A percentile compares a stretch with the other conserved stretches of the same genome.
These are phyloP conservation scores for Lithophane leautieri DNA, from an alignment of 2,888 invertebrate species.

Conservation along the genomic window DNA sequence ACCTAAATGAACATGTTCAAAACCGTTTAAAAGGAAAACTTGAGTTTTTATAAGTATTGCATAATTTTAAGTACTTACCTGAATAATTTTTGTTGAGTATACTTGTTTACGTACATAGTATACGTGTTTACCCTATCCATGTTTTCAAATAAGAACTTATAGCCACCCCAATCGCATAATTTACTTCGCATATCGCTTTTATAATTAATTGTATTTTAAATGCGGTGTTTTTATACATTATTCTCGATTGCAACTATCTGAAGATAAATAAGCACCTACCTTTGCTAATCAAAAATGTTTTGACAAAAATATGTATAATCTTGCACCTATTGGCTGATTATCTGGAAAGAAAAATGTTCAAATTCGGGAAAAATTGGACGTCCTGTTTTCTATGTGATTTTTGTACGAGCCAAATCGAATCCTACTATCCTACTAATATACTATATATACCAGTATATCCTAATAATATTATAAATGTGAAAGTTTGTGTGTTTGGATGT, in stretches of 20 bases:
- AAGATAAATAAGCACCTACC: slow-evolving; percentile 1
- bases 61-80: background rate
- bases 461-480: too few species aligned
- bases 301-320: slow-evolving; percentile 7
- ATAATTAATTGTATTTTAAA: slow-evolving; percentile 5
- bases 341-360: too few species aligned
- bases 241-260: slow-evolving; percentile 8
- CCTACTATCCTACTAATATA: too few species aligned
- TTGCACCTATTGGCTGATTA: slow-evolving; percentile 1
- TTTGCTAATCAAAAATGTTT: slow-evolving; percentile 7
- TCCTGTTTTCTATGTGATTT: too few species aligned
- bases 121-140: background rate
- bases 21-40: background rate
- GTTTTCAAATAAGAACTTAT: background rate
- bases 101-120: too few species aligned
- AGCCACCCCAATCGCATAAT: background rate
- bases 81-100: background rate
- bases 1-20: background rate
- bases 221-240: slow-evolving; percentile 13
- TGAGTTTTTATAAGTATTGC: background rate
- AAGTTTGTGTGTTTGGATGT: too few species aligned
- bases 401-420: too few species aligned
- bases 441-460: too few species aligned
- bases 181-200: background rate
- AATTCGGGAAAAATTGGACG: too few species aligned